phyloP scores from a whole-genome alignment of 2,888 invertebrate genomes.

The Ormia ochracea region DNA sequence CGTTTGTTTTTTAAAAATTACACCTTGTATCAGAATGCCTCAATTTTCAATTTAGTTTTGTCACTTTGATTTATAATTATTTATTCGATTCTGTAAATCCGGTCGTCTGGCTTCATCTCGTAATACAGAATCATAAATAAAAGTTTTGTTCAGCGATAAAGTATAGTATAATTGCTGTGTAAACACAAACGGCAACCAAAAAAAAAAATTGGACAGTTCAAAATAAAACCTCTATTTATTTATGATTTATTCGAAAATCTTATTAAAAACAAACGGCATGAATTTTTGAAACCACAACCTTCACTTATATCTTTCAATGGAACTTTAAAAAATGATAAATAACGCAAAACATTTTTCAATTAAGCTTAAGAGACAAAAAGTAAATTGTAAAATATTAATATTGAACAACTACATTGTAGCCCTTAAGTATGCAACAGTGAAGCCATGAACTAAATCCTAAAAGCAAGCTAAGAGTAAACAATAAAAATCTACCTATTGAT shows the following conservation, averaged over 20 bases:
- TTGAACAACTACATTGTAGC: neutral
- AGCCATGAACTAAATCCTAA: neutral
- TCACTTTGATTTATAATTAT: too few relatives aligned
- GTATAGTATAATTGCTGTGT: too few relatives aligned
- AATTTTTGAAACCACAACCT: neutral
- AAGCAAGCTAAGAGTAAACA: constrained; percentile 2
- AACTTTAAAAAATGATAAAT: constrained; percentile 20
- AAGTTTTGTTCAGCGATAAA: too few relatives aligned
- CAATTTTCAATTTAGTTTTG: too few relatives aligned
- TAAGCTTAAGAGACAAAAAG: neutral
- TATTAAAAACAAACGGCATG: neutral
- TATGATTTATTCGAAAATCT: neutral
- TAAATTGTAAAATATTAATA: neutral
- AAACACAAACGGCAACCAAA: too few relatives aligned
- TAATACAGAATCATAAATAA: too few relatives aligned
- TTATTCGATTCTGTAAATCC: too few relatives aligned
- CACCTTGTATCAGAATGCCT: too few relatives aligned
- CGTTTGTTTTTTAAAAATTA: too few relatives aligned
- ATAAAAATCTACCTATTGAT: constrained; percentile 7
- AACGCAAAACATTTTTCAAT: constrained; percentile 26
- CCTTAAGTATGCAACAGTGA: constrained; percentile 31
- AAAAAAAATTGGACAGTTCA: too few relatives aligned
- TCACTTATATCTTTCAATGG: neutral
- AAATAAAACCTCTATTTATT: too few relatives aligned
- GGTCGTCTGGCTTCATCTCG: too few relatives aligned